Evolutionary conservation across 2,888 invertebrate genomes (phyloP).

Genomic region (Calameuta pallipes): DNA sequence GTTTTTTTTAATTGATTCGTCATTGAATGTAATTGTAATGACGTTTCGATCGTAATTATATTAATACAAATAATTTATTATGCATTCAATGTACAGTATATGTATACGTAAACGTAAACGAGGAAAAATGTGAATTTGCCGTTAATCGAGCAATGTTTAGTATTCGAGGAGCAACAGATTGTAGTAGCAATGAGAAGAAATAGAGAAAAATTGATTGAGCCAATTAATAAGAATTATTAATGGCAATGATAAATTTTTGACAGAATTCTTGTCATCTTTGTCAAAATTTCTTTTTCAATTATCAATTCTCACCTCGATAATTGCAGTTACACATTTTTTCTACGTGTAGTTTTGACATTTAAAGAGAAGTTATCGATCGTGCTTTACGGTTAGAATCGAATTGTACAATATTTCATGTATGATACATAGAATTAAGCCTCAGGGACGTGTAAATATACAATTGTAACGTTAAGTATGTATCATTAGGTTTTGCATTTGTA

Average conservation of each 20-base stretch:
- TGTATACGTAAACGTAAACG: background rate
- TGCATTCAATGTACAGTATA: background rate
- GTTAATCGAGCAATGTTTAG: background rate
- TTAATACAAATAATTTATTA: background rate
- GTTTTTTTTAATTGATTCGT: background rate
- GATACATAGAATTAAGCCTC: conserved; percentile 49
- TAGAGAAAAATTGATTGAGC: background rate
- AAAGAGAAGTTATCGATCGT: conserved; percentile 3
- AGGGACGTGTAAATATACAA: conserved; percentile 55
- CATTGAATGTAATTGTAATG: background rate
- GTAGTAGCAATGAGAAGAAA: background rate
- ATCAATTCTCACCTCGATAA: background rate
- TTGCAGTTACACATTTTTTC: background rate
- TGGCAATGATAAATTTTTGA: background rate
- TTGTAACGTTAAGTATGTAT: conserved; percentile 45
- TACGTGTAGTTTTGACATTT: background rate
- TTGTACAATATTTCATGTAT: conserved; percentile 25
- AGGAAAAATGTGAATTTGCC: background rate
- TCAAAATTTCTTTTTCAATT: background rate
- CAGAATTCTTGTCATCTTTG: background rate
- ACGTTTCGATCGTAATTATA: background rate
- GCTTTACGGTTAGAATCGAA: conserved; percentile 10
- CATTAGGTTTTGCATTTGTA: conserved; percentile 54
- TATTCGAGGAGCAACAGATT: background rate
- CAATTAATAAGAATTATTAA: background rate